phyloP scores from a whole-genome alignment of 2,888 invertebrate species.

The Eurytoma adleriae region DNA sequence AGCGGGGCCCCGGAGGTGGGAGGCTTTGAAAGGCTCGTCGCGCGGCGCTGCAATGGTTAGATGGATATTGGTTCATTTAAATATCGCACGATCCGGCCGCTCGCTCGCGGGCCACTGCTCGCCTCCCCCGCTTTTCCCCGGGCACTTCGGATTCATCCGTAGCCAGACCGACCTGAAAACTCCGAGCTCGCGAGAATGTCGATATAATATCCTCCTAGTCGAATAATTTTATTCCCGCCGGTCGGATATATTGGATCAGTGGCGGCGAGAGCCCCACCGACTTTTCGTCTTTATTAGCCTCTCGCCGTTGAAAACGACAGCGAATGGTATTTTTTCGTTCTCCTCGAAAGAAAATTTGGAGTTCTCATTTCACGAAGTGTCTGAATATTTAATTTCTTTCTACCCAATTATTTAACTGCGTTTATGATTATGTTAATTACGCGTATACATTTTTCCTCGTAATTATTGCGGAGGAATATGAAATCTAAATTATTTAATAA shows the following conservation, averaged over 20 bases:
- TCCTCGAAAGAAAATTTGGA: not conserved
- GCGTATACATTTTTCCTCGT: no score
- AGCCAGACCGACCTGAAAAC: not conserved
- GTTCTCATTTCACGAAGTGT: no score
- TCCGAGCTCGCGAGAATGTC: conserved; percentile 31
- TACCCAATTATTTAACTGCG: no score
- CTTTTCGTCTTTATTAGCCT: conserved; percentile 44
- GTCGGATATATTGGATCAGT: conserved; percentile 49
- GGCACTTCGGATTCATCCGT: not conserved
- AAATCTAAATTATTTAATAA: no score
- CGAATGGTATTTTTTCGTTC: conserved; percentile 1
- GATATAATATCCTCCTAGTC: conserved; percentile 66
- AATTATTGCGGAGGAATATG: no score
- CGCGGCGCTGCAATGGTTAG: not conserved
- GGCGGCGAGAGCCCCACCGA: conserved; percentile 14
- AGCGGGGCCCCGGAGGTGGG: not conserved
- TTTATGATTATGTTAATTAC: no score
- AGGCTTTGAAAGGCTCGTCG: not conserved
- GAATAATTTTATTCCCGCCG: conserved; percentile 69
- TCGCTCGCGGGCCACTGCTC: not conserved
- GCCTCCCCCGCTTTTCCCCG: no score
- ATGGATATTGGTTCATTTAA: conserved; percentile 46
- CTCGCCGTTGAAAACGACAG: not conserved
- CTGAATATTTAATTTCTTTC: no score
- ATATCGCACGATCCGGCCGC: conserved; percentile 30